These are phyloP conservation scores for Myrmecobius fasciatus DNA, from an alignment of 2,113 vertebrate species.

Conservation along the genomic window DNA sequence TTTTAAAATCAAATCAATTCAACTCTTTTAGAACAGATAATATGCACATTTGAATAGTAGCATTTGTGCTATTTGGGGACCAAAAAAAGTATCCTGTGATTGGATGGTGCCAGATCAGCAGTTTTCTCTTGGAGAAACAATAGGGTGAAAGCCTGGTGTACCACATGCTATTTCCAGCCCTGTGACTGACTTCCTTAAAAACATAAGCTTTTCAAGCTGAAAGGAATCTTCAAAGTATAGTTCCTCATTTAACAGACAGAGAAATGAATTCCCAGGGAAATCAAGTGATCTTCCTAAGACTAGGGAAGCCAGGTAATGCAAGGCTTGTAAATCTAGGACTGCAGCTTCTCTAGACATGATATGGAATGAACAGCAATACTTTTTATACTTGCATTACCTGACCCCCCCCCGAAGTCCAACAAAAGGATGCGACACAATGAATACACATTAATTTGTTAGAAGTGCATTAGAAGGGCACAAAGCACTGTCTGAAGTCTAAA, in stretches of 20 bases:
- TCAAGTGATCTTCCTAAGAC: neutral
- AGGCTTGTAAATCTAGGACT: neutral
- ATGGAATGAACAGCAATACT: neutral
- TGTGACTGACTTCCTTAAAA: neutral
- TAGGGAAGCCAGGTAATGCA: too few relatives aligned
- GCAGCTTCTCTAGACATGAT: neutral
- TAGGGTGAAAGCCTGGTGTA: neutral
- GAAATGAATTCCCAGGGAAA: neutral
- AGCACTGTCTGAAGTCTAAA: neutral
- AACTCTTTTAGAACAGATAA: constrained; percentile 61
- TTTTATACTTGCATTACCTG: neutral
- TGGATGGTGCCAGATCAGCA: neutral
- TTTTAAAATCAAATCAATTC: constrained; percentile 50
- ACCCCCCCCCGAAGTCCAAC: neutral
- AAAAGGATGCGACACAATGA: neutral
- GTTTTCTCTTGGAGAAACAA: constrained; percentile 2
- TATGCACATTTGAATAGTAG: constrained; percentile 52
- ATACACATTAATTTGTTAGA: neutral
- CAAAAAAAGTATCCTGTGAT: neutral
- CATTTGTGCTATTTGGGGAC: neutral
- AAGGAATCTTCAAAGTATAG: neutral
- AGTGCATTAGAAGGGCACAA: neutral
- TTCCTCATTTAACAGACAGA: neutral
- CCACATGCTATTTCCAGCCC: neutral
- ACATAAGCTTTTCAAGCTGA: neutral